phyloP scores from a whole-genome alignment of 2,113 vertebrate species.

The Taxidea taxus region DNA sequence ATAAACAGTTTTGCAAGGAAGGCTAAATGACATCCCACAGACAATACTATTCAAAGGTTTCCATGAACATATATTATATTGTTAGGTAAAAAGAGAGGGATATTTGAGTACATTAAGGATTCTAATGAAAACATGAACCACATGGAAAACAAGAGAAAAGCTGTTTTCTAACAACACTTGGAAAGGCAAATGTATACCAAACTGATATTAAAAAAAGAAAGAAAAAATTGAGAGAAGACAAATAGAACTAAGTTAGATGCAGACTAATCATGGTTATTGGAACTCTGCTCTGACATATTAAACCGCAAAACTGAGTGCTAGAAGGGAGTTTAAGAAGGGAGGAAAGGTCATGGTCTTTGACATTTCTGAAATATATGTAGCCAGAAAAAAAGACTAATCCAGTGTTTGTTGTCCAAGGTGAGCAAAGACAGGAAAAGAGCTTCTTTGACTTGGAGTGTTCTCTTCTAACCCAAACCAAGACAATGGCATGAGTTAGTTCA shows the following conservation, averaged over 20 bases:
- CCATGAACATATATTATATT: constrained; percentile 44
- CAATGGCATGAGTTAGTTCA: neutral
- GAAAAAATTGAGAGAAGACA: neutral
- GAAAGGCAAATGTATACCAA: neutral
- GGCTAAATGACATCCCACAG: neutral
- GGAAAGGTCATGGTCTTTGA: neutral
- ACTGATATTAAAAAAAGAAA: neutral
- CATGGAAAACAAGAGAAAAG: constrained; percentile 27
- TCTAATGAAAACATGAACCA: constrained; percentile 20
- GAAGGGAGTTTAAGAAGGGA: neutral
- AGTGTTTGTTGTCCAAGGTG: neutral
- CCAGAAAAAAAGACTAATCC: neutral
- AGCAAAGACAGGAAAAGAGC: neutral
- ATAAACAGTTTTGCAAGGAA: neutral
- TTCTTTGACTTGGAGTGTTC: neutral
- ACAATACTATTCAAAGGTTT: constrained; percentile 16
- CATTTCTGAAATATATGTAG: neutral
- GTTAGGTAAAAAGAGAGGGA: neutral
- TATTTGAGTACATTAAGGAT: neutral
- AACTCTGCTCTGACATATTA: neutral
- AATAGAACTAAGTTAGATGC: neutral
- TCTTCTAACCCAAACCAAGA: neutral
- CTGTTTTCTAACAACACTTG: constrained; percentile 1
- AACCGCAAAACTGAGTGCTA: neutral
- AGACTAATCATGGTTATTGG: neutral